Conservation (phyloP, 2,797 vertebrate species). For the Threskiornis aethiopicus region DNA sequence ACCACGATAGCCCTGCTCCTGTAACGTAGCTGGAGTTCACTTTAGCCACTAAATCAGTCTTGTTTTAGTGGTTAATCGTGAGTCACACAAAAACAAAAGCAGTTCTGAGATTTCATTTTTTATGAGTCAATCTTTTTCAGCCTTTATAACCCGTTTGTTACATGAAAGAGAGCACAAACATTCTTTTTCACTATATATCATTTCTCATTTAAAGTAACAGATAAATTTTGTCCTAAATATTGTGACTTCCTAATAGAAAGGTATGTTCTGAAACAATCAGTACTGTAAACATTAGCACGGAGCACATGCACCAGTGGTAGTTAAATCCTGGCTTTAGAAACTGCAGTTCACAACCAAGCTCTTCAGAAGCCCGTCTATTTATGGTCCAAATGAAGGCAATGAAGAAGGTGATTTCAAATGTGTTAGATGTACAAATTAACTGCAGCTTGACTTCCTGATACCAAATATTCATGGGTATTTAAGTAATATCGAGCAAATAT, state of each 20-base stretch:
- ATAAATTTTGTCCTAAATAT: not conserved
- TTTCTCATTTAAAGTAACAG: slow-evolving; percentile 14
- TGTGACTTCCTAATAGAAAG: not conserved
- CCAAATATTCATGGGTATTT: not conserved
- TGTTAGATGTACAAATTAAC: not conserved
- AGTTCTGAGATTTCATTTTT: not conserved
- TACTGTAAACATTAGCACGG: not conserved
- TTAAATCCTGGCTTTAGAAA: not conserved
- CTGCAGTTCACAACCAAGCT: not conserved
- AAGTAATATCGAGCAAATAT: not conserved
- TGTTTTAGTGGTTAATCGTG: not conserved
- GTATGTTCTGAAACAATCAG: not conserved
- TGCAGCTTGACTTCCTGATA: not conserved
- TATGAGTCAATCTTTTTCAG: slow-evolving; percentile 1
- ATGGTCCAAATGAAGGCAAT: not conserved
- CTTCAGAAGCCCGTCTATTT: not conserved
- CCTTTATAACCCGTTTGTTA: slow-evolving; percentile 14
- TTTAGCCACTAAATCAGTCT: not conserved
- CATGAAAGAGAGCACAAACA: not conserved
- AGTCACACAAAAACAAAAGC: not conserved
- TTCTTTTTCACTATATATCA: not conserved
- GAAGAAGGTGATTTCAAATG: not conserved
- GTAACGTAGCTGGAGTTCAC: not conserved
- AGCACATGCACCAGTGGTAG: not conserved
- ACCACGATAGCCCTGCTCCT: not conserved